Evolutionary conservation across 2,888 invertebrate genomes (phyloP).

Genomic region (Dasysyrphus albostriatus): DNA sequence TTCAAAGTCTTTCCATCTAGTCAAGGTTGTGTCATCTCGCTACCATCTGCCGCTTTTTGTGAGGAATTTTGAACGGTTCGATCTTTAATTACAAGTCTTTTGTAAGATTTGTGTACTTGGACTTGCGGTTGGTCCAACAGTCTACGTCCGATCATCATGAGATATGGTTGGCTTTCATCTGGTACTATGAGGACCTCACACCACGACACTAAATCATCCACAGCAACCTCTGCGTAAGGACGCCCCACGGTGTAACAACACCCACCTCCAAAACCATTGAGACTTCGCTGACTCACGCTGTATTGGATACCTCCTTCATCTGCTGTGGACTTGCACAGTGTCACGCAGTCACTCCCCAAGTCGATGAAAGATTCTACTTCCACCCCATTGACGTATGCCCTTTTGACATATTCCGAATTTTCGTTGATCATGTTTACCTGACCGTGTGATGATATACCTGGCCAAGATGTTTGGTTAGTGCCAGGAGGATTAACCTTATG

Average conservation of each 20-base stretch:
- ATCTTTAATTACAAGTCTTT: neutral
- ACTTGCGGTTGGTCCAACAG: conserved; percentile 21
- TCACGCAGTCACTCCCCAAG: conserved; percentile 10
- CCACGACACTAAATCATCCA: neutral
- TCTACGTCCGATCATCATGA: conserved; percentile 10
- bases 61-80: neutral
- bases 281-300: neutral
- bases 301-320: neutral
- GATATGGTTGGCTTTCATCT: neutral
- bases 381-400: neutral
- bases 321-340: neutral
- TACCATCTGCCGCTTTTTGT: neutral
- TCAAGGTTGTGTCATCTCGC: neutral
- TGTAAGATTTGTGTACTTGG: neutral
- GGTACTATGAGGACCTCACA: conserved; percentile 13
- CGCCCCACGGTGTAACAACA: conserved; percentile 5
- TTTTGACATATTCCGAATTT: conserved; percentile 2
- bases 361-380: conserved; percentile 1
- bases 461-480: neutral
- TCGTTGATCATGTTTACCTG: neutral
- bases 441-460: neutral
- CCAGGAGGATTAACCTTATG: too few species aligned
- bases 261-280: conserved; percentile 20
- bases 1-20: neutral
- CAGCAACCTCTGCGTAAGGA: too few species aligned